Conservation (phyloP, 92 coral and sea anemone species). For the Porites rus region DNA sequence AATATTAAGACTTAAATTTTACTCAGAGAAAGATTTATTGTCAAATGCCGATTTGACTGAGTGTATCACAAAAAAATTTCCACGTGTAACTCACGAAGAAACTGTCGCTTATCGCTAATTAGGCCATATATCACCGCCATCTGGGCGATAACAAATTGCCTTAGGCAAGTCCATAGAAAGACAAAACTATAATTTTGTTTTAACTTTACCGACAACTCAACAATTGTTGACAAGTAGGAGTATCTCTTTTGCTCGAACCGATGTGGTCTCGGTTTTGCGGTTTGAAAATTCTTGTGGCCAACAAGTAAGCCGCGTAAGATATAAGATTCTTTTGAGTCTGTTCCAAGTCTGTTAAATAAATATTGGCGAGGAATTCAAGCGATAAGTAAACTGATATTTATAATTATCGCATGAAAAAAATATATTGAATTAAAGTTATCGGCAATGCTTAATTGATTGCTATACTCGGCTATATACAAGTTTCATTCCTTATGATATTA, state of each 20-base stretch:
- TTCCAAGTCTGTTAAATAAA: neutral
- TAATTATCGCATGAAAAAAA: neutral
- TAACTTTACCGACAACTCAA: slow-evolving; percentile 46
- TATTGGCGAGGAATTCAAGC: neutral
- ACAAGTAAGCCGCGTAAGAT: neutral
- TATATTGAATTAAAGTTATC: too few relatives aligned
- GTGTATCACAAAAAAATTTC: neutral
- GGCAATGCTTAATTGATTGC: too few relatives aligned
- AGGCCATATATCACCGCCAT: slow-evolving; percentile 13
- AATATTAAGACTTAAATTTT: neutral
- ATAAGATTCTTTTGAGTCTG: neutral
- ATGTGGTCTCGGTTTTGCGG: slow-evolving; percentile 33
- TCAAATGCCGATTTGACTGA: neutral
- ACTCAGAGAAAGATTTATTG: neutral
- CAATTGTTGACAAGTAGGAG: slow-evolving; percentile 44
- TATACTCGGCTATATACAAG: too few relatives aligned
- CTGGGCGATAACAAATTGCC: slow-evolving; percentile 27
- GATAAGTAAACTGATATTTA: neutral
- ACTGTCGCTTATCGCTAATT: neutral
- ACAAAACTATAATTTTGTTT: slow-evolving; percentile 40
- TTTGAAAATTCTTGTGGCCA: slow-evolving; percentile 14
- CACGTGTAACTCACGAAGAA: slow-evolving; percentile 8
- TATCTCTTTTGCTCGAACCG: slow-evolving; percentile 16
- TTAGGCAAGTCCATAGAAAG: neutral
- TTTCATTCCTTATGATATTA: too few relatives aligned